A percentile compares a stretch with the other conserved stretches of the same genome.
These are phyloP conservation scores for Gastrophysa polygoni DNA, from an alignment of 2,888 invertebrate species.

Conservation along the genomic window DNA sequence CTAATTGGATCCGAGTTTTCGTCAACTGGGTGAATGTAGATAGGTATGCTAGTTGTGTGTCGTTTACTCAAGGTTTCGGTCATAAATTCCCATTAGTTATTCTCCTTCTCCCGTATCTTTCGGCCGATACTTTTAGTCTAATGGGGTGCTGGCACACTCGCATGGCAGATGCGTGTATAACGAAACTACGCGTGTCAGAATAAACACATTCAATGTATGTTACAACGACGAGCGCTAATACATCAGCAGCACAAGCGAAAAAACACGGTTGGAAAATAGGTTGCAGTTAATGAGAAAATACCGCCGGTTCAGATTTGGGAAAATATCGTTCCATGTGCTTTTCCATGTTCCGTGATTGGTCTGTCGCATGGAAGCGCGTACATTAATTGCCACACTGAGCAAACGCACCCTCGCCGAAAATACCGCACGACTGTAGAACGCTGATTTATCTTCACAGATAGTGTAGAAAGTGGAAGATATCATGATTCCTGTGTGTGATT, in stretches of 20 bases:
- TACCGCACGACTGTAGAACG: too few species aligned
- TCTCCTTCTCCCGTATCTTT: not conserved
- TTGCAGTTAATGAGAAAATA: not conserved
- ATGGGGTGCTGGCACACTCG: not conserved
- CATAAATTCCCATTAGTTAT: not conserved
- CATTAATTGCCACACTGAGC: too few species aligned
- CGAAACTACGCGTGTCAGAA: not conserved
- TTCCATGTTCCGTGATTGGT: not conserved
- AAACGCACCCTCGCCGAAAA: too few species aligned
- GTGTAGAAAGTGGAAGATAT: too few species aligned
- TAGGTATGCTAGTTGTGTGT: too few species aligned
- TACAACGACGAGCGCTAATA: not conserved
- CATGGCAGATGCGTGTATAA: not conserved
- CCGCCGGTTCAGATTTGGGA: not conserved
- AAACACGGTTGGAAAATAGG: not conserved
- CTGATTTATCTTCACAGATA: too few species aligned
- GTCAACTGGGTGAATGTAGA: too few species aligned
- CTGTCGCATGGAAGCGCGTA: not conserved
- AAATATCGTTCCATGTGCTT: not conserved
- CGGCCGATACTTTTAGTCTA: not conserved
- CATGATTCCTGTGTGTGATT: too few species aligned
- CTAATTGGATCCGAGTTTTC: too few species aligned
- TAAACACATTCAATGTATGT: not conserved
- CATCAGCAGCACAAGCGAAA: not conserved
- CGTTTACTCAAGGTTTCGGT: too few species aligned